These are phyloP conservation scores for Leucania comma DNA, from an alignment of 2,888 invertebrate species.

Conservation along the genomic window DNA sequence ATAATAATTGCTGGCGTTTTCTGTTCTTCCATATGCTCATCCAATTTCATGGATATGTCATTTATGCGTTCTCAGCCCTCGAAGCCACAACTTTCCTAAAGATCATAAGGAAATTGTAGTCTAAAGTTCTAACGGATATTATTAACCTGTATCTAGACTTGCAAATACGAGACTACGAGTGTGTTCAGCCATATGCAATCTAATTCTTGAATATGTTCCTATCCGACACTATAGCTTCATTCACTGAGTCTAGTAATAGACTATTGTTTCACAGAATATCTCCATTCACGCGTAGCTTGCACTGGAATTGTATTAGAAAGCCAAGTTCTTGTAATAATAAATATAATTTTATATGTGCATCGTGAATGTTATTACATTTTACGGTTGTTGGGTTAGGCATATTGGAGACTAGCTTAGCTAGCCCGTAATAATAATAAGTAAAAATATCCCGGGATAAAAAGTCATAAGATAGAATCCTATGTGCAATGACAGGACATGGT, in stretches of 20 bases:
- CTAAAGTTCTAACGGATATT: neutral
- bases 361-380: neutral
- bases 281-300: slow-evolving; percentile 26
- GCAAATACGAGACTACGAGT: slow-evolving; percentile 3
- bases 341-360: slow-evolving; percentile 4
- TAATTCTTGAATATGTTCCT: slow-evolving; percentile 35
- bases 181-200: slow-evolving; percentile 23
- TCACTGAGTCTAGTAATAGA: slow-evolving; percentile 43
- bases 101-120: slow-evolving; percentile 3
- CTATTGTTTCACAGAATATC: slow-evolving; percentile 50
- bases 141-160: neutral
- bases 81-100: neutral
- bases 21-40: neutral
- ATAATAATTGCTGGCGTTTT: neutral
- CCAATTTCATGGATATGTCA: neutral
- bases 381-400: neutral
- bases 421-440: too few relatives aligned
- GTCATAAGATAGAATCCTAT: too few relatives aligned
- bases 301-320: slow-evolving; percentile 40
- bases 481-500: too few relatives aligned
- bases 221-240: slow-evolving; percentile 38
- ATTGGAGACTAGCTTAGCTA: too few relatives aligned
- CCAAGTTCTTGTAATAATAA: neutral
- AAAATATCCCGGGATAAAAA: too few relatives aligned
- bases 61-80: neutral